Evolutionary conservation across 2,113 vertebrate species (phyloP), one percentile per base, ranked within the genome.

Genomic region (Pipa parva): DNA sequence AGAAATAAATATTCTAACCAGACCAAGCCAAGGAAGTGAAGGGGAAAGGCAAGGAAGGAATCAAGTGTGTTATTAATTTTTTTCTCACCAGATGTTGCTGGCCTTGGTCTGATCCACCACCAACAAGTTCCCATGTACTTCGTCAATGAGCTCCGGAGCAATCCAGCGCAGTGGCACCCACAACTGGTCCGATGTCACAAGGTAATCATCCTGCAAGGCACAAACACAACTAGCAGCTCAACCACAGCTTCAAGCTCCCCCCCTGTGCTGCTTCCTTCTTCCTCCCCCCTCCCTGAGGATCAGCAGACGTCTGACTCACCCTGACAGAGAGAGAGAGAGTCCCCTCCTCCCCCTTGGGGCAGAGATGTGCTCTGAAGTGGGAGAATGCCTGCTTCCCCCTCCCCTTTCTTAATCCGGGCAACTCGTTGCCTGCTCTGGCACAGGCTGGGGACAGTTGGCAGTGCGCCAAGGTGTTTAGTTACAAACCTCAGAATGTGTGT

Each of bases 81-180:
- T 10, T 29, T 61, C 87, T 80, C 79, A 98, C 97, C 97, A 99
- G 80, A 99, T 89, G 26, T 99, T 99, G 90, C 95, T 95, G 80
- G 90, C 83, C 54, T 87, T 93, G 65, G 91, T 97, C 84, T 97
- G 95, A 59, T 93, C 92, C 7, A 90, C 92, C 22, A 98, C 88
- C 5, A 98, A 86, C 73, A 98, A 84, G 80, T 99, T 97, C 37
- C 94, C 88, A 0, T 97, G 95, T 39, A 97, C 90, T 27, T 98
- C 97, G 0, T 98, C 95, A 18, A 98, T 88, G 56, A 98, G 90
- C 79, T 98, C 97, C 0, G 97, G 97, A 0, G 95, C 95, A 1
- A 97, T 95, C 97, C 97, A 99, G 71, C 97, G 94, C 78, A 99
- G 82, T 0, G 97, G 95, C 75, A 99, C 89, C 76, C 87, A 94